These are phyloP conservation scores for Spinus pinus DNA, from an alignment of 2,797 vertebrate species.

Conservation along the genomic window DNA sequence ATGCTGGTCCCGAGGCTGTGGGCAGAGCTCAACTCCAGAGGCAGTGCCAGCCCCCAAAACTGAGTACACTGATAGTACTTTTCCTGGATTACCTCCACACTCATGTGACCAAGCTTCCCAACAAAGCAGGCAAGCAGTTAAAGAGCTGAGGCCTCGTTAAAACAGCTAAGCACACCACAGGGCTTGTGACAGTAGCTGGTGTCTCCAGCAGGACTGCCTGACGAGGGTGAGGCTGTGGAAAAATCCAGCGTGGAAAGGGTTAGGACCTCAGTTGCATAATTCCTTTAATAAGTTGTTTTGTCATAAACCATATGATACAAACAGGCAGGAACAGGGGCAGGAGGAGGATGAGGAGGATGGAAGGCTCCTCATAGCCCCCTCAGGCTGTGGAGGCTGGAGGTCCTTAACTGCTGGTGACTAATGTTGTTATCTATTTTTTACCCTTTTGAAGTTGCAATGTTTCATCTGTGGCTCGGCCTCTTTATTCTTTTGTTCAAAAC, in stretches of 20 bases:
- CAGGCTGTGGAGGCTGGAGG: not conserved
- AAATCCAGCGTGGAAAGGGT: conserved; percentile 24
- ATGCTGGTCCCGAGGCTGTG: not conserved
- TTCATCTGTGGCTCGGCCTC: conserved; percentile 27
- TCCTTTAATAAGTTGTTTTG: conserved; percentile 54
- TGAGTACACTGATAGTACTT: not conserved
- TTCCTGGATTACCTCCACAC: conserved; percentile 31
- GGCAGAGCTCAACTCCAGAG: not conserved
- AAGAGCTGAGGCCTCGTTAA: not conserved
- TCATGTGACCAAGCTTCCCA: not conserved
- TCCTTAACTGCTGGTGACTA: conserved; percentile 21
- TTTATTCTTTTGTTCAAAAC: conserved; percentile 28
- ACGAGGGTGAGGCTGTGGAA: not conserved
- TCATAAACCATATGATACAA: conserved; percentile 53
- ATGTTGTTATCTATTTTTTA: conserved; percentile 3
- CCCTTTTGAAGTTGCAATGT: conserved; percentile 27
- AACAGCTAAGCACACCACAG: not conserved
- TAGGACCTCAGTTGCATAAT: conserved; percentile 26
- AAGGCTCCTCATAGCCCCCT: not conserved
- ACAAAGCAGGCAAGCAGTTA: not conserved
- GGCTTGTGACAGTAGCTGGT: not conserved
- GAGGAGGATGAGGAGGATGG: not conserved
- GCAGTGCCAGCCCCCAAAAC: not conserved
- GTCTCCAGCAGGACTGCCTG: not conserved
- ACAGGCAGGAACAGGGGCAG: not conserved